A percentile compares a stretch with the other conserved stretches of the same genome.
phyloP scores from a whole-genome alignment of 2,113 vertebrate species.

The Furnarius figulus region DNA sequence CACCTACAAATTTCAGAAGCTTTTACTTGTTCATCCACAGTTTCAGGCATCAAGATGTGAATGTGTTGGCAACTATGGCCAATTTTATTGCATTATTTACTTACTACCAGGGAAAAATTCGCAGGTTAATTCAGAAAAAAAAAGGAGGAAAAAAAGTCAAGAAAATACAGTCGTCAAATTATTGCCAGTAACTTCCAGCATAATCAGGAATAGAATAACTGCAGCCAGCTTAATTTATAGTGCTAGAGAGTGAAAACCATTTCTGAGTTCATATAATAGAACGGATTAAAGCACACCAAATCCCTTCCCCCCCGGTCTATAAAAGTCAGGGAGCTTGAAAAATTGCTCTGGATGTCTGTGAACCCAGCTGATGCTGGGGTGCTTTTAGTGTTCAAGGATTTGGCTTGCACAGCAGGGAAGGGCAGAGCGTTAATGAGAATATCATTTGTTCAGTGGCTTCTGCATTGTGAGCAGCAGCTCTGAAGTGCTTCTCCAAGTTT shows the following conservation, averaged over 20 bases:
- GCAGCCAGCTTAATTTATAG: constrained; percentile 33
- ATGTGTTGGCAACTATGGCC: background rate
- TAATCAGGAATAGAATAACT: constrained; percentile 40
- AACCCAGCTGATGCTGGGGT: constrained; percentile 54
- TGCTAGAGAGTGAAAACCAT: constrained; percentile 26
- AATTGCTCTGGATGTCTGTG: constrained; percentile 39
- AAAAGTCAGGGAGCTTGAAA: constrained; percentile 66
- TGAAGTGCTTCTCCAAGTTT: constrained; percentile 35
- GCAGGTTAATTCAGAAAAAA: background rate
- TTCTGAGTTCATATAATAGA: constrained; percentile 45
- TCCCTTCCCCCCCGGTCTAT: constrained; percentile 36
- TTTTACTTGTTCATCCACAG: background rate
- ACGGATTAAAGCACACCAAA: constrained; percentile 53
- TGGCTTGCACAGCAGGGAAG: constrained; percentile 56
- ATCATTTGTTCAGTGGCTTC: constrained; percentile 42
- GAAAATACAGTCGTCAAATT: constrained; percentile 28
- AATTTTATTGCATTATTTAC: background rate
- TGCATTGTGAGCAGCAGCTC: constrained; percentile 53
- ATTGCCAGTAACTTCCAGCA: constrained; percentile 40
- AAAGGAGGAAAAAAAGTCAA: background rate
- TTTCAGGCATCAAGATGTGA: background rate
- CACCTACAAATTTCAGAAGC: background rate
- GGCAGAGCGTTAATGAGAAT: constrained; percentile 46
- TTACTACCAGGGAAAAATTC: background rate
- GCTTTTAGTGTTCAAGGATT: constrained; percentile 54